Evolutionary conservation across 2,113 vertebrate genomes (phyloP).

Genomic region (Tonatia bakeri): DNA sequence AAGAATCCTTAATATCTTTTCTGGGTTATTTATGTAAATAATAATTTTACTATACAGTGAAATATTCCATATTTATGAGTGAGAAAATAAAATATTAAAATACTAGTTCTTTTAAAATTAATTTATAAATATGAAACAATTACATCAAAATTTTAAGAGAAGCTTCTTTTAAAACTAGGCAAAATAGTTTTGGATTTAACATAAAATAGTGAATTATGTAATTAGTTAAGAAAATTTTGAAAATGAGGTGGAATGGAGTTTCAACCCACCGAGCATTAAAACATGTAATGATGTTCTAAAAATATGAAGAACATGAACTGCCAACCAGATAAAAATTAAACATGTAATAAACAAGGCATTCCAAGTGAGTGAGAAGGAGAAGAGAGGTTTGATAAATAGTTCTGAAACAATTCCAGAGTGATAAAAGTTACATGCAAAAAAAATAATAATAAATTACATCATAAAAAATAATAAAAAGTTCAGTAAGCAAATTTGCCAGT

Average conservation of each 20-base stretch:
- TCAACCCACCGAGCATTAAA: not conserved
- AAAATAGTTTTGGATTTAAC: not conserved
- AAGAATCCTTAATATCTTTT: not conserved
- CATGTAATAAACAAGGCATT: not conserved
- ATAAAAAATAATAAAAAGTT: slow-evolving; percentile 11
- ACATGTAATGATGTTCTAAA: not conserved
- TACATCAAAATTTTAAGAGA: not conserved
- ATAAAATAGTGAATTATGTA: not conserved
- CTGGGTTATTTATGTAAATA: not conserved
- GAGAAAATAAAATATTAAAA: not conserved
- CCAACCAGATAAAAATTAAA: not conserved
- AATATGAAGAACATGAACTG: not conserved
- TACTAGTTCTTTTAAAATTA: not conserved
- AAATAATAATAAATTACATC: not conserved
- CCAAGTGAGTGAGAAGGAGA: not conserved
- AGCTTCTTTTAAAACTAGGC: not conserved
- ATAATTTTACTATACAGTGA: not conserved
- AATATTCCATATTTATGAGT: not conserved
- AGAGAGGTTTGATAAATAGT: not conserved
- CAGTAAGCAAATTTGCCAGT: not conserved
- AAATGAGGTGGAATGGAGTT: not conserved
- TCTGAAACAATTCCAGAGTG: not conserved
- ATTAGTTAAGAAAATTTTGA: not conserved
- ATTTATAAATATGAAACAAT: not conserved
- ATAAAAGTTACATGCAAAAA: not conserved